Evolutionary conservation across 2,888 invertebrate genomes (phyloP), one percentile per base, ranked within the genome.

Genomic region (Caenorhabditis angaria): DNA sequence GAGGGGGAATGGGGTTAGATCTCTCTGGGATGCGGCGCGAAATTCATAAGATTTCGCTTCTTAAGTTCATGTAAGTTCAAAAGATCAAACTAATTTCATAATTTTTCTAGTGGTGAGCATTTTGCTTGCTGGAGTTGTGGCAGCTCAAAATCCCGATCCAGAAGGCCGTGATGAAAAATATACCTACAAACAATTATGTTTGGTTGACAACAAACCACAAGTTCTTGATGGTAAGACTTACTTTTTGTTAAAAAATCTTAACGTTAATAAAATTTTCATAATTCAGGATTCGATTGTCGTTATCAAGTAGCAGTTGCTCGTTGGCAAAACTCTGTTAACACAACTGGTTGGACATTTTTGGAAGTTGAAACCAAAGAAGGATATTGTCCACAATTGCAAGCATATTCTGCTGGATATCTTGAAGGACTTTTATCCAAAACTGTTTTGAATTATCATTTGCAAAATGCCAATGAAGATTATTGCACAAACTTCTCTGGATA

Each of bases 391-490:
- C 81, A 79, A 48, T 62, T 82, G 14, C 85, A 85, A 61, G 86
- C 86, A 2, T 86, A 86, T 58, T 76, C 86, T 5, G 86, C 86
- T n/a, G 86, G 86, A 35, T 77, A 82, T 50, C 70, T 86, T 1
- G 86, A 86, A 61, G 86, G 85, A 61, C 55, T 80, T 12, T 70
- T 85, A 25, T 80, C 82, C 0, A 74, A 78, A 29, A 76, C 70
- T 0, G 82, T 85, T 20, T 64, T 85, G 24, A 51, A 68, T 24
- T 82, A 80, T 58, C 81, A 81, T 50, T 56, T 85, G 29, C 55
- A 68, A 25, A 85, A 85, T 57, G 79, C 81, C 6, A 65, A 82
- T n/a, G 62, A 69, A 48, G 79, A 77, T 28, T 85, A 85, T 67
- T 85, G 85, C 68, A 81, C 67, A 28, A 87, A 85, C 58, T 86